Evolutionary conservation across 2,888 invertebrate genomes (phyloP).

Genomic region (Diaperis boleti): DNA sequence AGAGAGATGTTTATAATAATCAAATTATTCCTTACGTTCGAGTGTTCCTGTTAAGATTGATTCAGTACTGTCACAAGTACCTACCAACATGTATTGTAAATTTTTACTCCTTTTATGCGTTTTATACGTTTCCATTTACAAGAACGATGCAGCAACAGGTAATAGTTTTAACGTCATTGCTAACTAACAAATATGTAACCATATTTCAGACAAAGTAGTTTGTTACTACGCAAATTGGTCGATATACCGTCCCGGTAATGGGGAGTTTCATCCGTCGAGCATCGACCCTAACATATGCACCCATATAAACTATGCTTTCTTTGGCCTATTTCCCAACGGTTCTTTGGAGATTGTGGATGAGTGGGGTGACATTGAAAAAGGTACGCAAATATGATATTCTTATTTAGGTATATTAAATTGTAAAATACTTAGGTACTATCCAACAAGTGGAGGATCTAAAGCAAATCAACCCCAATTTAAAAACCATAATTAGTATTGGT

Average conservation of each 20-base stretch:
- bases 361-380: slow-evolving; percentile 31
- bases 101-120: too few relatives aligned
- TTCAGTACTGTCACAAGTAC: too few relatives aligned
- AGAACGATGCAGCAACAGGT: background rate
- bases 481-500: slow-evolving; percentile 31
- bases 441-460: slow-evolving; percentile 24
- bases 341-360: slow-evolving; percentile 22
- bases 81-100: too few relatives aligned
- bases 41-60: too few relatives aligned
- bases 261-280: slow-evolving; percentile 1
- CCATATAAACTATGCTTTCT: slow-evolving; percentile 29
- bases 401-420: too few relatives aligned
- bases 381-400: slow-evolving; percentile 10
- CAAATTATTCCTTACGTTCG: too few relatives aligned
- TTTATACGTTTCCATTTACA: too few relatives aligned
- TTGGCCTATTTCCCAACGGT: slow-evolving; percentile 26
- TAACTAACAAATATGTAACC: background rate
- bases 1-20: too few relatives aligned
- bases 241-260: slow-evolving; percentile 15
- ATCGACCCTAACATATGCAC: slow-evolving; percentile 23
- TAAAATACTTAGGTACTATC: slow-evolving; percentile 26
- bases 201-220: slow-evolving; percentile 15
- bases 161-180: background rate
- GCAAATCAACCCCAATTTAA: slow-evolving; percentile 26
- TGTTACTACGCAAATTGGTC: slow-evolving; percentile 29